Conservation (phyloP, 2,797 vertebrate species). For the Huso huso region DNA sequence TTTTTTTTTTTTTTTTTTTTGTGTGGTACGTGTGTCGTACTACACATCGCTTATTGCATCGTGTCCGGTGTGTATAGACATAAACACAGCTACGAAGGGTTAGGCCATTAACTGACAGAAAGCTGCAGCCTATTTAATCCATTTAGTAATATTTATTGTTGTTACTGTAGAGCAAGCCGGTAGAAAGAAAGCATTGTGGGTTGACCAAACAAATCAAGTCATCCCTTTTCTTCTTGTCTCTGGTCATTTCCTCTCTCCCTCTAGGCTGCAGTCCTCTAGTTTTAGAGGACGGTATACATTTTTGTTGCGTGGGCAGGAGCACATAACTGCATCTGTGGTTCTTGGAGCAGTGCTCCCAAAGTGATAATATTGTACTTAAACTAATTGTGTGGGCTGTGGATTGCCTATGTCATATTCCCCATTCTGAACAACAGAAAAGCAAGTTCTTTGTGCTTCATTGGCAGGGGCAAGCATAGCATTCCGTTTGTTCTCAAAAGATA, state of each 20-base stretch:
- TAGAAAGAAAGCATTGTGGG: not conserved
- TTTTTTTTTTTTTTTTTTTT: no score
- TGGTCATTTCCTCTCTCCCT: not conserved
- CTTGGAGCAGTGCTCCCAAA: not conserved
- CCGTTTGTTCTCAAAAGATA: conserved; percentile 1
- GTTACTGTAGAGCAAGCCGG: not conserved
- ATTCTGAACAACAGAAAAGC: not conserved
- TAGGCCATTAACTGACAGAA: no score
- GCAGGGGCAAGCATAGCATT: not conserved
- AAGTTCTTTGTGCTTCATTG: conserved; percentile 1
- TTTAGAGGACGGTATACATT: not conserved
- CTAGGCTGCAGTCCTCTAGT: not conserved
- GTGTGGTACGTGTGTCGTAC: no score
- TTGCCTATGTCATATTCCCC: not conserved
- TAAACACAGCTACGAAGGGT: no score
- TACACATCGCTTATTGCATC: no score
- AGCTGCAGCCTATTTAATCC: no score
- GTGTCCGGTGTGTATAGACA: no score
- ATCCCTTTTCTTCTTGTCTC: not conserved
- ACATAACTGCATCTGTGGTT: not conserved
- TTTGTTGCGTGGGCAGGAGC: not conserved
- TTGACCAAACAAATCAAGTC: not conserved
- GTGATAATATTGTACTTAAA: not conserved
- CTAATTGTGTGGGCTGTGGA: not conserved
- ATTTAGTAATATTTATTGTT: no score